These are phyloP conservation scores for Drosophila pruinosa DNA, from an alignment of 1,140 invertebrate genomes.

Conservation along the genomic window DNA sequence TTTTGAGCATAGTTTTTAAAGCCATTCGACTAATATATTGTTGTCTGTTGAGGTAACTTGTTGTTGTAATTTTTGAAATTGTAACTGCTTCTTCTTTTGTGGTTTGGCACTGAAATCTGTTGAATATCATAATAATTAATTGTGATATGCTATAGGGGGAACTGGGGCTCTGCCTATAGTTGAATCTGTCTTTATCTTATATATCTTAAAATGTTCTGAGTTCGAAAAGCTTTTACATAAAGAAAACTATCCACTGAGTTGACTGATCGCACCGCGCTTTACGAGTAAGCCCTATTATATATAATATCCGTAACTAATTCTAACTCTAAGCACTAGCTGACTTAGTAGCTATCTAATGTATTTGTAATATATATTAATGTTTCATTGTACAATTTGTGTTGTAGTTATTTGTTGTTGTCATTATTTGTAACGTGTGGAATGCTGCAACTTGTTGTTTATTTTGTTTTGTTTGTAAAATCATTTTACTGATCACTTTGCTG, in stretches of 20 bases:
- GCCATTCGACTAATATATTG: conserved; percentile 37
- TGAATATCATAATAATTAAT: conserved; percentile 1
- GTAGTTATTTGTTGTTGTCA: conserved; percentile 36
- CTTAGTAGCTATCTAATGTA: background rate
- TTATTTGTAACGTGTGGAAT: conserved; percentile 51
- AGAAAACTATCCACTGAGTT: conserved; percentile 72
- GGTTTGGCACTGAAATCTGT: conserved; percentile 43
- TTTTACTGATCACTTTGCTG: conserved; percentile 79
- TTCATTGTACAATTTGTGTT: conserved; percentile 72
- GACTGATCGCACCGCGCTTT: conserved; percentile 41
- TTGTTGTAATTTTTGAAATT: conserved; percentile 25
- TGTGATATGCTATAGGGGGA: background rate
- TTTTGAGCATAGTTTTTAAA: conserved; percentile 45
- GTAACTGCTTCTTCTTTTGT: conserved; percentile 22
- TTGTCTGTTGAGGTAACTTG: conserved; percentile 42
- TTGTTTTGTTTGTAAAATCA: conserved; percentile 67
- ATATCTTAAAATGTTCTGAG: conserved; percentile 77
- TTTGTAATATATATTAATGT: conserved; percentile 21
- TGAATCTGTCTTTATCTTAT: conserved; percentile 48
- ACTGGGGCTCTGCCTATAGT: no score
- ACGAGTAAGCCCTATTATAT: conserved; percentile 22
- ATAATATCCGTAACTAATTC: conserved; percentile 21
- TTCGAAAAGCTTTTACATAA: conserved; percentile 51
- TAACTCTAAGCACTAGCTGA: conserved; percentile 15
- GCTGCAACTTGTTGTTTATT: conserved; percentile 48